Percentiles rank a stretch among this genome's conserved stretches.
phyloP scores from a whole-genome alignment of 2,113 vertebrate species.

The Progne subis region DNA sequence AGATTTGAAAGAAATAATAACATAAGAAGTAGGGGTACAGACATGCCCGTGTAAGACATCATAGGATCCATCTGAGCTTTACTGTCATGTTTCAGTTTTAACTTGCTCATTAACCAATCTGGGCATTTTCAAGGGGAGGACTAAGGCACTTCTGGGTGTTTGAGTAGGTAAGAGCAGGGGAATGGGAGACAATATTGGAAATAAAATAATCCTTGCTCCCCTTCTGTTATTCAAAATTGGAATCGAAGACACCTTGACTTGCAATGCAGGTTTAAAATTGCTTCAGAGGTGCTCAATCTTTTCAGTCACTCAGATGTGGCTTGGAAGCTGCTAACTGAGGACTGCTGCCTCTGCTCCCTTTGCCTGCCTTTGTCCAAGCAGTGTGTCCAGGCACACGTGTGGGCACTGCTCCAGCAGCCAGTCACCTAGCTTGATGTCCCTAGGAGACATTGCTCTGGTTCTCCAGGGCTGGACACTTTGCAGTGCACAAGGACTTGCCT shows the following conservation, averaged over 20 bases:
- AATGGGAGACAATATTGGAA: background rate
- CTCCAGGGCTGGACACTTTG: background rate
- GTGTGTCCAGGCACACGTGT: accelerated
- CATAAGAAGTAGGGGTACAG: background rate
- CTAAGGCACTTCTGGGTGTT: accelerated
- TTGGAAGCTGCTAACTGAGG: background rate
- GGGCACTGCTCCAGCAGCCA: background rate
- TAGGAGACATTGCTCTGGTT: background rate
- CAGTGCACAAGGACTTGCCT: background rate
- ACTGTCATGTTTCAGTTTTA: background rate
- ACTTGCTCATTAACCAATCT: background rate
- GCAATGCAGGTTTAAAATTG: background rate
- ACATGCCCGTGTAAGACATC: background rate
- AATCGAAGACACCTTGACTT: background rate
- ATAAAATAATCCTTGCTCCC: background rate
- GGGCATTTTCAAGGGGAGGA: background rate
- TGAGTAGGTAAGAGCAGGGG: background rate
- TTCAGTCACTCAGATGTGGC: background rate
- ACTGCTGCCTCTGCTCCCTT: background rate
- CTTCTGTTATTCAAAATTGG: background rate
- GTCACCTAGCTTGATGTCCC: background rate
- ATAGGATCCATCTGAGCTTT: background rate
- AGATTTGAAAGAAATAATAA: background rate
- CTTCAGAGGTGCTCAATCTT: background rate
- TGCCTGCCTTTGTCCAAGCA: background rate